Evolutionary conservation across 2,797 vertebrate genomes (phyloP).

Genomic region (Sebastiscus tertius): DNA sequence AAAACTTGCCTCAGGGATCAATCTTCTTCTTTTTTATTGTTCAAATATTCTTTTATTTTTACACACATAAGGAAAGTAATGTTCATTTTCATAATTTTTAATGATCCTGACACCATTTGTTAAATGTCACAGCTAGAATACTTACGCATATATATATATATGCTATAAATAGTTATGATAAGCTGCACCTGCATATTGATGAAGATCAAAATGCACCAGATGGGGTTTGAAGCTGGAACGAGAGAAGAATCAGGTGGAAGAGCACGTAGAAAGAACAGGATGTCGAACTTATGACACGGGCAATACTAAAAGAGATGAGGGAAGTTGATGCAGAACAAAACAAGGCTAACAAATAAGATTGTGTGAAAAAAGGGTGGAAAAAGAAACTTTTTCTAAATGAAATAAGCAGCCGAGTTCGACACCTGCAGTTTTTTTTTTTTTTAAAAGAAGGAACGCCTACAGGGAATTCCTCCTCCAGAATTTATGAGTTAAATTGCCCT

Average conservation of each 20-base stretch:
- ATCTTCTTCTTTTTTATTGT: neutral
- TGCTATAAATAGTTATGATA: too few species aligned
- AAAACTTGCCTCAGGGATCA: too few species aligned
- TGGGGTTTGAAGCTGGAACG: neutral
- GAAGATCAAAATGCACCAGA: neutral
- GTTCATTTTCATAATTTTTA: neutral
- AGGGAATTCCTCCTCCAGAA: constrained; percentile 75
- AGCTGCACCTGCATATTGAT: neutral
- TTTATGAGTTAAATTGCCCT: constrained; percentile 76
- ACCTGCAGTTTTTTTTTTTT: constrained; percentile 41
- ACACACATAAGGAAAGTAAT: neutral
- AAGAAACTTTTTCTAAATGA: constrained; percentile 7
- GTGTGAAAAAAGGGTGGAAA: constrained; percentile 2
- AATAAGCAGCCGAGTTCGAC: constrained; percentile 28
- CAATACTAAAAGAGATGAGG: neutral
- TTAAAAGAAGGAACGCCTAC: constrained; percentile 59
- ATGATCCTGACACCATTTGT: too few species aligned
- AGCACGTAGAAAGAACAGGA: too few species aligned
- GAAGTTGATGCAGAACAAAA: neutral
- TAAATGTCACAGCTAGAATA: neutral
- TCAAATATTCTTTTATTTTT: too few species aligned
- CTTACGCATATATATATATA: neutral
- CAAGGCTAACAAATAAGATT: neutral
- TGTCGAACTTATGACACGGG: too few species aligned
- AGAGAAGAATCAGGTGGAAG: neutral